Base-by-base conservation (phyloP, 2,797 vertebrate species). In the Hyperoplus immaculatus region DNA sequence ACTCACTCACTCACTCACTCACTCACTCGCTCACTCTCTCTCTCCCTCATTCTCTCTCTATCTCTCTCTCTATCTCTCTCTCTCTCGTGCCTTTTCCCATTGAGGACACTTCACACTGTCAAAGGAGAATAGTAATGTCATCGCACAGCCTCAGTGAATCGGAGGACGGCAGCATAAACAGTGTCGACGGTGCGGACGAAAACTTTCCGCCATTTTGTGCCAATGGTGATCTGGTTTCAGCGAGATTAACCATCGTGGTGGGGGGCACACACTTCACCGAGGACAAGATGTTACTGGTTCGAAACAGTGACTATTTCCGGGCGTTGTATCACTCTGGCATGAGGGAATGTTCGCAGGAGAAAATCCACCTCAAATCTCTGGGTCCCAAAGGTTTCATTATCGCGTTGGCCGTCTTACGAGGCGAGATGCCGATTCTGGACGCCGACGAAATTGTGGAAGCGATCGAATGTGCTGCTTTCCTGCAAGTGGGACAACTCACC, bases 261-360 rank as follows among this genome's bases (percentile, higher is more conserved):
- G 96, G 92, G 69, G 96, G 92, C 54, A 91, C 92, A 29, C 87
- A 83, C 3, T 99, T 99, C 85, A 92, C 87, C 0, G 96, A 95
- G 53, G 96, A 97, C 50, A 97, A 94, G 86, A 68, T 62, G 8
- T 69, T 97, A 56, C 91, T 99, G 62, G 89, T 96, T 63, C 92
- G 94, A 72, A 95, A 95, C 85, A 97, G 96, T 0, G 98, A 96
- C 74, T 99, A 97, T 74, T 99, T 99, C 91, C 93, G 89, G 8
- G 98, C 97, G 16, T 95, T 99, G 55, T 99, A 97, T 87, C 96
- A 95, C 68, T 99, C 98, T 0, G 98, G 98, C 75, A 99, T 99
- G 98, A 94, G 82, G 75, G 98, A 99, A 88, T 96, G 97, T 81
- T 89, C 80, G 0, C 96, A 97, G 54, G 91, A 96, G 4, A 95